Conservation (phyloP, 2,113 vertebrate genomes). For the Tragulus kanchil region DNA sequence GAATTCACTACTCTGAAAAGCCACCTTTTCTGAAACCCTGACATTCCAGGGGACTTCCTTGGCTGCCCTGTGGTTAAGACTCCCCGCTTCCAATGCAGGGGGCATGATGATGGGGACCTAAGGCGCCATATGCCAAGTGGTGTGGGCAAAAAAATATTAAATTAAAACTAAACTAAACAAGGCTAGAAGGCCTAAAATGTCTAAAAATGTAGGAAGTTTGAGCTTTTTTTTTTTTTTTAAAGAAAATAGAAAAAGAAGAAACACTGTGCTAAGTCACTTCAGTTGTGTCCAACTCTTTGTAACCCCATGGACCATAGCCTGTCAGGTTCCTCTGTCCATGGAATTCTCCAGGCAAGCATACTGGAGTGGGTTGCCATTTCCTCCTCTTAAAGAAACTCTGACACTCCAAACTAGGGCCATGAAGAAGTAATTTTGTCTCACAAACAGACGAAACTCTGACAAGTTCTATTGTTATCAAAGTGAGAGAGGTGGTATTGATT, state of each 20-base stretch:
- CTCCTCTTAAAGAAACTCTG: neutral
- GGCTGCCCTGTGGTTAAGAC: neutral
- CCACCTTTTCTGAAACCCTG: neutral
- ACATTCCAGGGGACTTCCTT: neutral
- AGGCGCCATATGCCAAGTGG: neutral
- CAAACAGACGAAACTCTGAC: neutral
- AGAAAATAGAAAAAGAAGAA: neutral
- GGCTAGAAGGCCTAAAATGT: neutral
- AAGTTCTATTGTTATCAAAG: neutral
- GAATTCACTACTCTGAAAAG: neutral
- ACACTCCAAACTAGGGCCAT: neutral
- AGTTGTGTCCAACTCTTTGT: no score
- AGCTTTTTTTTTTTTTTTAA: neutral
- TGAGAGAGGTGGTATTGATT: neutral
- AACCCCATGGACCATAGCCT: no score
- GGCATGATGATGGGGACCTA: neutral
- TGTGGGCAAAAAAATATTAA: neutral
- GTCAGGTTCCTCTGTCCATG: no score
- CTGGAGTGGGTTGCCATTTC: no score
- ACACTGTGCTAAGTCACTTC: no score
- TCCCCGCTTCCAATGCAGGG: neutral
- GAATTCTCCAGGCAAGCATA: no score
- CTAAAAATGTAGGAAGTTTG: neutral
- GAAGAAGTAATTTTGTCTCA: neutral
- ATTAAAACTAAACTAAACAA: neutral